These are phyloP conservation scores for Epirrita christyi DNA, from an alignment of 2,888 invertebrate species.

Conservation along the genomic window DNA sequence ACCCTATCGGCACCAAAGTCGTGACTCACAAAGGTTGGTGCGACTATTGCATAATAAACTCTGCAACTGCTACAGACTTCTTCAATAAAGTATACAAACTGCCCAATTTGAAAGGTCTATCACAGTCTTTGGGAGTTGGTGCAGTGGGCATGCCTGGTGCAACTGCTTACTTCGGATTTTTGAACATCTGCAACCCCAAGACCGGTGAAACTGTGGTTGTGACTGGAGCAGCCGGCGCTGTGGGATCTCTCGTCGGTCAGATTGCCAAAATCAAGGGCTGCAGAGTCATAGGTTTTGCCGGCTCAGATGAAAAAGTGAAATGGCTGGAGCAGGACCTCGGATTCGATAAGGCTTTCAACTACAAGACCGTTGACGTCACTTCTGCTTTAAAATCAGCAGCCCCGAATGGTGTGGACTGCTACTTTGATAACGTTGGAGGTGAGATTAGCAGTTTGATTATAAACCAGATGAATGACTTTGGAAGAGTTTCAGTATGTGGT, in stretches of 20 bases:
- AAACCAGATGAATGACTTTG: slow-evolving; percentile 85
- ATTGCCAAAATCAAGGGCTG: slow-evolving; percentile 87
- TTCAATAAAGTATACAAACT: slow-evolving; percentile 58
- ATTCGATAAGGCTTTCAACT: slow-evolving; percentile 89
- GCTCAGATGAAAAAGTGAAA: slow-evolving; percentile 86
- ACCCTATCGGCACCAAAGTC: slow-evolving; percentile 85
- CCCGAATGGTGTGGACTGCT: slow-evolving; percentile 89
- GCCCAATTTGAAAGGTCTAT: slow-evolving; percentile 80
- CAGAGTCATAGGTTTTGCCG: slow-evolving; percentile 68
- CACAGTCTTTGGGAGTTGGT: slow-evolving; percentile 86
- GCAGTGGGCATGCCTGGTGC: slow-evolving; percentile 88
- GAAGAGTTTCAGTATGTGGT: slow-evolving; percentile 84
- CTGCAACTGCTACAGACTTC: slow-evolving; percentile 30
- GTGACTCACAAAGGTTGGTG: slow-evolving; percentile 88
- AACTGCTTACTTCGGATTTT: slow-evolving; percentile 90
- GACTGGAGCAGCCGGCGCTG: slow-evolving; percentile 90
- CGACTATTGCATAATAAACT: slow-evolving; percentile 66
- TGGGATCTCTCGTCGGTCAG: slow-evolving; percentile 76
- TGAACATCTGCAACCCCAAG: slow-evolving; percentile 88
- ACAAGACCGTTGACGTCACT: slow-evolving; percentile 85
- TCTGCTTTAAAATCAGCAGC: slow-evolving; percentile 85
- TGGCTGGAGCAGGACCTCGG: slow-evolving; percentile 87
- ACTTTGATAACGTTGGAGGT: slow-evolving; percentile 91
- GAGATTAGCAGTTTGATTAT: slow-evolving; percentile 85
- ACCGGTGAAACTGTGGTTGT: slow-evolving; percentile 89